phyloP scores from a whole-genome alignment of 2,797 vertebrate genomes.

The Chromis chromis region DNA sequence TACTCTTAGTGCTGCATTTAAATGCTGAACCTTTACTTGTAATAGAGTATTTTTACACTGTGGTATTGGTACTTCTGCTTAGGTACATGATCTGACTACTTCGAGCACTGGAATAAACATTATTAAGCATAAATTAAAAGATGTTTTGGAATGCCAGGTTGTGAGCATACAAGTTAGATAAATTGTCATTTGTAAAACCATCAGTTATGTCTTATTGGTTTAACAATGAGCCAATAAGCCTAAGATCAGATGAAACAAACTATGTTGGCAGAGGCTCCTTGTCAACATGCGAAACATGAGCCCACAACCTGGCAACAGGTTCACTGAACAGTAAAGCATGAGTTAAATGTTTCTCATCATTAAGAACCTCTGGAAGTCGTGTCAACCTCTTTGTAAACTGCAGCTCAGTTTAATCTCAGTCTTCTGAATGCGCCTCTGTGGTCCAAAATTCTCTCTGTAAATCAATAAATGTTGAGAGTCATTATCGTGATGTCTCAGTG shows the following conservation, averaged over 20 bases:
- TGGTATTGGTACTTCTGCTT: too few species aligned
- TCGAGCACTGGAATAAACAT: background rate
- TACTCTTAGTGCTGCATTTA: background rate
- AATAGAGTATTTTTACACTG: background rate
- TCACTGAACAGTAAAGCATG: background rate
- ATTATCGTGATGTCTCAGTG: slow-evolving; percentile 8
- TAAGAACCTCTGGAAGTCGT: background rate
- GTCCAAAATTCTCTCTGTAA: slow-evolving; percentile 16
- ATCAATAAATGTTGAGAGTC: slow-evolving; percentile 12
- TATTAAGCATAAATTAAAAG: background rate
- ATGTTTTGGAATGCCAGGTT: background rate
- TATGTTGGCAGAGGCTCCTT: background rate
- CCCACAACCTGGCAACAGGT: background rate
- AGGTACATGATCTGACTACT: too few species aligned
- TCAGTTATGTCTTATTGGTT: background rate
- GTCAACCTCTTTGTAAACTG: background rate
- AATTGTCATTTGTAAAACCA: background rate
- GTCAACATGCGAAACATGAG: background rate
- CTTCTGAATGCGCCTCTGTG: background rate
- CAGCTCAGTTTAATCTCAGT: background rate
- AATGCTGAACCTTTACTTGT: too few species aligned
- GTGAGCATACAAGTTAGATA: background rate
- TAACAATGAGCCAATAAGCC: too few species aligned
- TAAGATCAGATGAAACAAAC: too few species aligned
- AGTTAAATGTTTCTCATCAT: background rate